Evolutionary conservation across 64 coral and sea anemone genomes (phyloP), one percentile per base, ranked within the genome.

Genomic region (Dendronephthya gigantea): DNA sequence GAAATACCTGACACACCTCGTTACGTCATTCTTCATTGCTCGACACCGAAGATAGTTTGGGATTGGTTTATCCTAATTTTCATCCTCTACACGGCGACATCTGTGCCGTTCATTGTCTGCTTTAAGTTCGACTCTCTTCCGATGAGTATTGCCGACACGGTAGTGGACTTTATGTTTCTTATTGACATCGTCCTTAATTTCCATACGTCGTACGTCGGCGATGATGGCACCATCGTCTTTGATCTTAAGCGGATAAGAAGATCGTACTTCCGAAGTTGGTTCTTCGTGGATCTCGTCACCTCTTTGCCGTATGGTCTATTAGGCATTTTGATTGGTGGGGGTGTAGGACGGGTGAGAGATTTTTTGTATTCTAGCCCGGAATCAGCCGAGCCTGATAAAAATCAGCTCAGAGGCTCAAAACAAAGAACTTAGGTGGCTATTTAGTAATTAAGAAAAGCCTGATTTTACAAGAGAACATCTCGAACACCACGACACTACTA

Each of bases 21-120:
- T 12, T 79, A 79, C 72, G 4, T 79, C 36, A 22, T 79, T 16
- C 72, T 79, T 79, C 72, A 79, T 33, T 79, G 72, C 28, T 5
- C 32, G 34, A 1, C 72, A 15, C 9, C 72, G 37, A 79, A 79
- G 36, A 39, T 79, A 15, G 17, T 79, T 35, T 79, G 72, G 72
- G 72, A 79, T 33, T 79, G 72, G 72, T 79, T 79, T 11, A 79
- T 79, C 29, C 22, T 79, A 5, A 79, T 79, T 33, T 79, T 79
- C 36, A 79, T 79, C 72, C 36, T 79, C 9, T 79, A 79, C 36
- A 79, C 72, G 32, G 72, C 72, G 15, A 79, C 72, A 33, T 79
- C 72, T 9, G 31, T 79, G 15, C 72, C 72, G 13, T 79, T 79
- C 72, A 79, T 79, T 1, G 37, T 79, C 15, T 79, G 72, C 30